Evolutionary conservation across 1,140 invertebrate genomes (phyloP), one percentile per base, ranked within the genome.

Genomic region (Capitella teleta): DNA sequence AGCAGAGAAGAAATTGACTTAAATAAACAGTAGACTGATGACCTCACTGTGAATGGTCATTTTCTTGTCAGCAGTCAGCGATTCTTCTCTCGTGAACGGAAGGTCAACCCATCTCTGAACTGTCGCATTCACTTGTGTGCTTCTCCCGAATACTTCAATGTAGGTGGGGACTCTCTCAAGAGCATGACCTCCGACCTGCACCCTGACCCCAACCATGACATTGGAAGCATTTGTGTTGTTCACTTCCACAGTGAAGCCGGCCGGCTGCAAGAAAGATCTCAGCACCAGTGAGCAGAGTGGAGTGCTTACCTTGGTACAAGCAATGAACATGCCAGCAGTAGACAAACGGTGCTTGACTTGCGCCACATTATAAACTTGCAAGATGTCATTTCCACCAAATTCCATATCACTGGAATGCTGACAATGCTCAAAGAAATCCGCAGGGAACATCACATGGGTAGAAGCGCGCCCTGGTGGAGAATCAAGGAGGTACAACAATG

Each of bases 351-450:
- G 84, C 71, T 96, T 97, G 2, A 97, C 79, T 68, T 97, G 93
- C n/a, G 84, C 80, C 0, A 83, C 81, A 64, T 95, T 96, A 62
- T 98, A 97, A 34, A 96, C 84, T 74, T 97, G 90, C 0, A 97
- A 70, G 0, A 97, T 68, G 74, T 97, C 94, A 68, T 91, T 92
- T 2, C 94, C 93, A 21, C 90, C 91, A 67, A 87, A 95, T 67
- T 68, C 93, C 1, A 96, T 82, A 57, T 97, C 92, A 59, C 82
- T 85, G 78, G 95, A 81, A 6, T 81, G 77, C 50, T 84, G 82
- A 66, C 90, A 95, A 63, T 93, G 86, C 70, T 98, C 93, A 69
- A 97, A 97, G 74, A 95, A 97, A 65, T 98, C 93, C 21, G 94
- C 83, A 0, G 92, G 88, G 64, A 97, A 96, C 12, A 79, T 75